Base-by-base conservation (phyloP, 2,797 vertebrate genomes). In the Pseudochromis fuscus region DNA sequence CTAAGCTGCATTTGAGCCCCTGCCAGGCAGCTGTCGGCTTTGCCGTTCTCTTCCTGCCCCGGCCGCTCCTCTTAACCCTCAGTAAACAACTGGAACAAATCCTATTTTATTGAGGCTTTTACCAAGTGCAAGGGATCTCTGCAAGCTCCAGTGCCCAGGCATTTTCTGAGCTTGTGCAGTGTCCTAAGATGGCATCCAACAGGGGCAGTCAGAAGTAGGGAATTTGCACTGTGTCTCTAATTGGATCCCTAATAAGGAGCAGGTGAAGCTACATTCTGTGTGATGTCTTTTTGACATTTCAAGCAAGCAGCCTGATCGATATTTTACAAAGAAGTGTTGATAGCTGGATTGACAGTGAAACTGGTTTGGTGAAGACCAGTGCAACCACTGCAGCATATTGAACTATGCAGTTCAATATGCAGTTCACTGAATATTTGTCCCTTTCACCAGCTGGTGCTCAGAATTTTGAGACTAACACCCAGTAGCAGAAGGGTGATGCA, bases 41-140 rank as follows among this genome's bases (percentile, higher is more conserved):
- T 92, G 84, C 91, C 79, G 88, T 91, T 90, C 89, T 92, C 89
- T 89, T 90, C 80, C 84, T 89, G 85, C 91, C 89, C 91, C 79
- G 76, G 78, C 86, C 87, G 86, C 90, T 91, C 87, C 87, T 92
- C 87, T 91, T 92, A 91, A 93, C 91, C 92, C 92, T 90, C 91
- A 91, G 91, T 94, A 93, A 93, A 94, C 93, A 93, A 92, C 92
- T 93, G 93, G 93, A 94, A 94, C 93, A 93, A 94, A 94, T 94
- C 92, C 90, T 92, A 87, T 94, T 94, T 94, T 92, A 93, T 92
- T 92, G 86, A 91, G 84, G 90, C 87, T 92, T 90, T 93, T 93
- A 91, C 88, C 88, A 90, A 91, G 88, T 89, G 90, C 88, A 81
- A 86, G 82, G 83, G 88, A 91, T 90, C 89, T 89, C 76, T 81